A percentile compares a stretch with the other conserved stretches of the same genome.
Conservation (phyloP, 2,888 invertebrate species). For the Ormyrus nitidulus region DNA sequence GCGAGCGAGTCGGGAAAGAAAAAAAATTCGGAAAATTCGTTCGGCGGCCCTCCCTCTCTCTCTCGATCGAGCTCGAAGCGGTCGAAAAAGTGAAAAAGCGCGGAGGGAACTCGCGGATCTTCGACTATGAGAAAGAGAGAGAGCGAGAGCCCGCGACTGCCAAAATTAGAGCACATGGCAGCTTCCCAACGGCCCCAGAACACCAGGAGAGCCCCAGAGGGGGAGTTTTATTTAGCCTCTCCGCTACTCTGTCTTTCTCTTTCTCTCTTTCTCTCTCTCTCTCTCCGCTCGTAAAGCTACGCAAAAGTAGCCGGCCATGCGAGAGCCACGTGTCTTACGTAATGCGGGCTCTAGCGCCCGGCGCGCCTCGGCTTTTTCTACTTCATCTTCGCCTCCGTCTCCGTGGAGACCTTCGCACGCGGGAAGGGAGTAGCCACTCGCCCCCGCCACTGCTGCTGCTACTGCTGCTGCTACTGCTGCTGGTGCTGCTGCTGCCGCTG, state of each 20-base stretch:
- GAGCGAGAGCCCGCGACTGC: slow-evolving; percentile 57
- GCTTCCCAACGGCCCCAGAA: slow-evolving; percentile 63
- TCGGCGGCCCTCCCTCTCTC: slow-evolving; percentile 26
- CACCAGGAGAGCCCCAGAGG: slow-evolving; percentile 65
- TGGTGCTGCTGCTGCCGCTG: no score
- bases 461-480: no score
- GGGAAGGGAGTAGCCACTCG: no score
- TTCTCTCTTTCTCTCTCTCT: not conserved
- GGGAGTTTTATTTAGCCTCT: slow-evolving; percentile 74
- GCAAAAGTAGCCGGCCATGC: not conserved
- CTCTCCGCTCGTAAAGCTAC: slow-evolving; percentile 58
- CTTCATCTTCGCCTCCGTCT: slow-evolving; percentile 2
- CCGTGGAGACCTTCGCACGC: slow-evolving; percentile 46
- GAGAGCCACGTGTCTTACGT: slow-evolving; percentile 57
- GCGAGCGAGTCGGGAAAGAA: no score
- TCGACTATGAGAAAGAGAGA: slow-evolving; percentile 33
- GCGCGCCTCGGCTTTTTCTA: not conserved
- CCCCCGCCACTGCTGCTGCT: no score
- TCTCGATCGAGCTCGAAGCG: slow-evolving; percentile 40
- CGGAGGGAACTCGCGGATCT: not conserved
- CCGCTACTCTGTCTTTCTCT: slow-evolving; percentile 49
- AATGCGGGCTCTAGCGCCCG: slow-evolving; percentile 41
- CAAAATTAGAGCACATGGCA: slow-evolving; percentile 74
- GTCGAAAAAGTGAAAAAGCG: slow-evolving; percentile 49
- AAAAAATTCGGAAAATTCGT: not conserved